phyloP scores from a whole-genome alignment of 1,140 invertebrate species.

The Lucilia sericata region DNA sequence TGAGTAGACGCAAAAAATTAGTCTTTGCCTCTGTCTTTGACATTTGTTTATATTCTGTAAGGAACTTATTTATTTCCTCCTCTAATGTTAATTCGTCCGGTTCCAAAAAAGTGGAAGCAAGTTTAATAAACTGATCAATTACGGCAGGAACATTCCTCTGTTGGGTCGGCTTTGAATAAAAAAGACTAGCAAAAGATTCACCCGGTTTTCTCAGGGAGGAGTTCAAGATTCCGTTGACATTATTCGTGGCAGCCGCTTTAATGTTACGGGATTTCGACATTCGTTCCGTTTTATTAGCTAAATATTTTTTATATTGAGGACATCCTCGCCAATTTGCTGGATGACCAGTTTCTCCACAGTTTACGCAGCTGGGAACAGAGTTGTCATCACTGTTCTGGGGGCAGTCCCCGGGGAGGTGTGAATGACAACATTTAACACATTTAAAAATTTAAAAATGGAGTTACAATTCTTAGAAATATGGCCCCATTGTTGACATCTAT shows the following conservation, averaged over 20 bases:
- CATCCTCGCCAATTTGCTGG: neutral
- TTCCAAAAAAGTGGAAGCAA: too few relatives aligned
- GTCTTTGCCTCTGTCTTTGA: too few relatives aligned
- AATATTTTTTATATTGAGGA: conserved; percentile 4
- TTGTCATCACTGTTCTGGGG: neutral
- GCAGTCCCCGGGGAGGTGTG: too few relatives aligned
- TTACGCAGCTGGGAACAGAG: neutral
- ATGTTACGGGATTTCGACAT: neutral
- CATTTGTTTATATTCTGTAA: too few relatives aligned
- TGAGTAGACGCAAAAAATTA: too few relatives aligned
- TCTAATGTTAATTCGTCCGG: neutral
- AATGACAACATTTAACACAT: neutral
- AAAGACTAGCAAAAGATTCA: neutral
- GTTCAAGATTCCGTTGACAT: neutral
- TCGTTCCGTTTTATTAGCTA: neutral
- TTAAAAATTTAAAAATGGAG: too few relatives aligned
- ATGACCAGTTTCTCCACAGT: neutral
- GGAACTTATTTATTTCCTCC: neutral
- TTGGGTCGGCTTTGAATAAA: neutral
- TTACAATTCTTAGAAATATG: neutral
- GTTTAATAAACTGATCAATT: neutral
- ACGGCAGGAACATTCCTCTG: neutral
- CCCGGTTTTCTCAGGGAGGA: neutral
- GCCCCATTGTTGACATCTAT: neutral
- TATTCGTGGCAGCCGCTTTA: neutral